Conservation (phyloP, 1,140 invertebrate species). For the Pseudoatta argentina region DNA sequence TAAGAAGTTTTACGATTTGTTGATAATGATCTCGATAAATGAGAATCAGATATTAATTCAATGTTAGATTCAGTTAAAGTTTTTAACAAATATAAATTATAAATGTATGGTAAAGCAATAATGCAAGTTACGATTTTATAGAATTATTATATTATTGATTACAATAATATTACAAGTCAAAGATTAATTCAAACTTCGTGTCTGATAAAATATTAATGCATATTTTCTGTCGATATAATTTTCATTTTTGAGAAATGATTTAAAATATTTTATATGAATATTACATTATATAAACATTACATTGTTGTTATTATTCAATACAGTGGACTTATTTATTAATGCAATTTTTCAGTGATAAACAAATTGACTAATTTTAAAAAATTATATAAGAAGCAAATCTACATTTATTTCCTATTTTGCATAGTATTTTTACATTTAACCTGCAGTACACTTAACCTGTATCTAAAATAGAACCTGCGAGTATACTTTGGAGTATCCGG, state of each 20-base stretch:
- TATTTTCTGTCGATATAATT: neutral
- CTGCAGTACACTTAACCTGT: neutral
- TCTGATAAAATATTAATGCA: constrained; percentile 41
- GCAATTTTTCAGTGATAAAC: neutral
- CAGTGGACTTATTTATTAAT: neutral
- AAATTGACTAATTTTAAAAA: neutral
- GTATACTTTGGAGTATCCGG: neutral
- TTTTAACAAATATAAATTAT: neutral
- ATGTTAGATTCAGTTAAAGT: constrained; percentile 2
- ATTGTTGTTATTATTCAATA: constrained; percentile 4
- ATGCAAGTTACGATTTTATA: neutral
- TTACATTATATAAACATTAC: constrained; percentile 29
- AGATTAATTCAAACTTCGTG: constrained; percentile 32
- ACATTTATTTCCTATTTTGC: neutral
- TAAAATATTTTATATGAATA: constrained; percentile 27
- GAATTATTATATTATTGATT: neutral
- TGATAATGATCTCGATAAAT: neutral
- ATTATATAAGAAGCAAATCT: neutral
- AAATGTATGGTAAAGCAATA: neutral
- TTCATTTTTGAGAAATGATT: neutral
- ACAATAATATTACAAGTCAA: neutral
- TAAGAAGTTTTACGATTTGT: neutral
- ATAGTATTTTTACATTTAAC: too few species aligned
- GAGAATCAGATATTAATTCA: neutral
- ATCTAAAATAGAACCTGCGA: constrained; percentile 21